Evolutionary conservation across 2,888 invertebrate genomes (phyloP), one percentile per base, ranked within the genome.

Genomic region (Ommatoiulus sabulosus): DNA sequence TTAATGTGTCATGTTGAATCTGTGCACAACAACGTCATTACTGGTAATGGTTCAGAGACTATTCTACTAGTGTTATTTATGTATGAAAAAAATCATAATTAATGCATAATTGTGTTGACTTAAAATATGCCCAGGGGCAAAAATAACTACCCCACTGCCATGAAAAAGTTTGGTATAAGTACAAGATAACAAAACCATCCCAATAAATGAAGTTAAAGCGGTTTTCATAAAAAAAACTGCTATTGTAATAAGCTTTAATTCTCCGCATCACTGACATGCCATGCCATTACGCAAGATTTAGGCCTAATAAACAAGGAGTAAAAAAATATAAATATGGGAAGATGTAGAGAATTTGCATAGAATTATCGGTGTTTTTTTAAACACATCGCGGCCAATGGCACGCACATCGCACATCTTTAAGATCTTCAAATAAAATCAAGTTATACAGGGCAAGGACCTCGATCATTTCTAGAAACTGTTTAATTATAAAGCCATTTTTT

Each of bases 41-140:
- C n/a, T n/a, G n/a, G n/a, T n/a, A n/a, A n/a, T n/a, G n/a, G n/a
- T n/a, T n/a, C n/a, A n/a, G n/a, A n/a, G n/a, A n/a, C n/a, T n/a
- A n/a, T n/a, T n/a, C n/a, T n/a, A n/a, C n/a, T n/a, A n/a, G n/a
- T n/a, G n/a, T n/a, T n/a, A n/a, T n/a, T n/a, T n/a, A n/a, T n/a
- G n/a, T n/a, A n/a, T n/a, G n/a, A n/a, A n/a, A n/a, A n/a, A n/a
- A n/a, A n/a, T n/a, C n/a, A n/a, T n/a, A n/a, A n/a, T n/a, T n/a
- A n/a, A n/a, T n/a, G n/a, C n/a, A n/a, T n/a, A n/a, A n/a, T 20
- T 20, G 20, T 72, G 72, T 72, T 72, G 72, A 72, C 72, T 72
- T 72, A 24, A 72, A 72, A 72, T 72, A 72, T 4, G 20, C 72
- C 72, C 20, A 72, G 72, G 72, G 72, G 72, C 72, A 72, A 72